phyloP scores from a whole-genome alignment of 1,140 invertebrate genomes.

The Zaprionus davidi region DNA sequence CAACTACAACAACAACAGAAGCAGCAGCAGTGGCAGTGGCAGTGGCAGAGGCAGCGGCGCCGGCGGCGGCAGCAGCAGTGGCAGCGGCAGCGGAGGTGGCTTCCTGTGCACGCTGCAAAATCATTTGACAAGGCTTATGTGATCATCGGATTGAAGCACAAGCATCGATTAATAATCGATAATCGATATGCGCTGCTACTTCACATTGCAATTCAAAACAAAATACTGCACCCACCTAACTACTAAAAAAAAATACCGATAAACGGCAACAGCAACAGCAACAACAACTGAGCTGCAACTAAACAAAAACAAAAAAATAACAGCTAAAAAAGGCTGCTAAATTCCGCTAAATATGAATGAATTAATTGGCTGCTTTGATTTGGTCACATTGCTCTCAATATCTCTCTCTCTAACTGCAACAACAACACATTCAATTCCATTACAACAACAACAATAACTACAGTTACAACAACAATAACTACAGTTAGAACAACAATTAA shows the following conservation, averaged over 20 bases:
- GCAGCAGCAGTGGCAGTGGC: constrained; percentile 19
- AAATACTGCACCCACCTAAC: constrained; percentile 46
- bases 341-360: constrained; percentile 22
- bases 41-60: constrained; percentile 43
- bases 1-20: constrained; percentile 19
- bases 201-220: constrained; percentile 40
- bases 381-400: constrained; percentile 63
- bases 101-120: constrained; percentile 78
- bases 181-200: constrained; percentile 25
- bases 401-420: background rate
- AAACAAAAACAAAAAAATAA: constrained; percentile 16
- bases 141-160: constrained; percentile 45
- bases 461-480: constrained; percentile 33
- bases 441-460: constrained; percentile 48
- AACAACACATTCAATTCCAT: constrained; percentile 27
- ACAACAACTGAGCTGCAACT: constrained; percentile 20
- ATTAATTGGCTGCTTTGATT: constrained; percentile 76
- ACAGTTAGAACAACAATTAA: constrained; percentile 22
- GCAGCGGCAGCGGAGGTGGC: constrained; percentile 58
- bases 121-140: constrained; percentile 79
- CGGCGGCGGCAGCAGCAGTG: constrained; percentile 64
- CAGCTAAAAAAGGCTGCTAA: constrained; percentile 31
- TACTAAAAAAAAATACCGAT: constrained; percentile 4
- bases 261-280: constrained; percentile 18
- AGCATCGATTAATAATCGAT: constrained; percentile 20